A percentile compares a stretch with the other conserved stretches of the same genome.
Conservation (phyloP, 2,797 vertebrate genomes). For the Pitangus sulphuratus region DNA sequence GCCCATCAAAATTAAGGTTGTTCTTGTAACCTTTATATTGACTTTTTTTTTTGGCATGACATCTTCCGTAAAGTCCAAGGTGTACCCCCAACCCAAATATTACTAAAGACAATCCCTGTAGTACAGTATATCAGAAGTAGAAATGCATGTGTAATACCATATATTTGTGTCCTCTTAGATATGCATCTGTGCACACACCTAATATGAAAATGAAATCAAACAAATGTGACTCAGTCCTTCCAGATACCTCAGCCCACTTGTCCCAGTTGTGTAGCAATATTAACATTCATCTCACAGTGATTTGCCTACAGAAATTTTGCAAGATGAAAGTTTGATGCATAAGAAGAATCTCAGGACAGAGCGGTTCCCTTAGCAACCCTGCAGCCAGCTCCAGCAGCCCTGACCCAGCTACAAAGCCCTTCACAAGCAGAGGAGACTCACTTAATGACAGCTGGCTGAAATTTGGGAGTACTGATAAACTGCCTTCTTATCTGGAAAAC, state of each 20-base stretch:
- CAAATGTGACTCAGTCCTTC: slow-evolving; percentile 51
- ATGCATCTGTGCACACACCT: slow-evolving; percentile 30
- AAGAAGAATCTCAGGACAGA: slow-evolving; percentile 78
- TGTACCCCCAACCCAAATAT: background rate
- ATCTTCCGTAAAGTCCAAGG: background rate
- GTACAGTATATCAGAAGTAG: background rate
- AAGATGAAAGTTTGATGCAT: slow-evolving; percentile 81
- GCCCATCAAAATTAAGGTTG: background rate
- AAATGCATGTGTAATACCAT: background rate
- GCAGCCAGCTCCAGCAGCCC: slow-evolving; percentile 70
- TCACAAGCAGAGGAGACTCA: slow-evolving; percentile 68
- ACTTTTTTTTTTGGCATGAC: background rate
- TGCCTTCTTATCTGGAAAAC: slow-evolving; percentile 78
- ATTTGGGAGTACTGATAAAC: slow-evolving; percentile 78
- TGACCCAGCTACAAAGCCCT: slow-evolving; percentile 82
- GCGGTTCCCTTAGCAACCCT: slow-evolving; percentile 85
- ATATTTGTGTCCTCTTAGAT: slow-evolving; percentile 8
- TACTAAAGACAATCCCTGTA: background rate
- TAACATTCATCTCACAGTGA: slow-evolving; percentile 78
- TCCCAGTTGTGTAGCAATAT: slow-evolving; percentile 65
- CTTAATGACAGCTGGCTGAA: slow-evolving; percentile 78
- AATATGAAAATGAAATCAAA: slow-evolving; percentile 57
- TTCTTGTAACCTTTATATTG: background rate
- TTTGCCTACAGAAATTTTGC: slow-evolving; percentile 83
- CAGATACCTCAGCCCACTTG: slow-evolving; percentile 56